phyloP scores from a whole-genome alignment of 2,797 vertebrate genomes.

The Mastacembelus armatus region DNA sequence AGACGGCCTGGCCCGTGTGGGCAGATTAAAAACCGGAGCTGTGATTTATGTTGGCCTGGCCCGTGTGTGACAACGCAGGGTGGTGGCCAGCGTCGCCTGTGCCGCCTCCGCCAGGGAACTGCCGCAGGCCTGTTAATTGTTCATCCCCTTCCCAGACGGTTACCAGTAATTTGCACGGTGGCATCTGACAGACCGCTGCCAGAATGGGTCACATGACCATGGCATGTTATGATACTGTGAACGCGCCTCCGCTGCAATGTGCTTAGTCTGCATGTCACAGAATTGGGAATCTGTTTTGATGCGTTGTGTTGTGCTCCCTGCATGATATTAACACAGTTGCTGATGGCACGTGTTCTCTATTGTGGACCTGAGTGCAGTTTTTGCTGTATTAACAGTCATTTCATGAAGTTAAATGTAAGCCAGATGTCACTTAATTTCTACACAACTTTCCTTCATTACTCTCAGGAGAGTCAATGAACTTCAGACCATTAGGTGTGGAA shows the following conservation, averaged over 20 bases:
- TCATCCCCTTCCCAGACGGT: slow-evolving; percentile 23
- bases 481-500: too few species aligned
- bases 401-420: not conserved
- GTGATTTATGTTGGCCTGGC: slow-evolving; percentile 49
- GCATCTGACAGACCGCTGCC: slow-evolving; percentile 26
- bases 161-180: slow-evolving; percentile 42
- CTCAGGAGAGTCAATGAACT: too few species aligned
- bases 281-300: not conserved
- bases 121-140: slow-evolving; percentile 44
- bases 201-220: slow-evolving; percentile 20
- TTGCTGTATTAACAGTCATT: not conserved
- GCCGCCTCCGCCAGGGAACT: slow-evolving; percentile 15
- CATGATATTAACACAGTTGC: not conserved
- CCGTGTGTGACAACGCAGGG: slow-evolving; percentile 29
- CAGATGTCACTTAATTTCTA: too few species aligned
- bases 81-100: slow-evolving; percentile 10
- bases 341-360: not conserved
- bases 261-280: not conserved
- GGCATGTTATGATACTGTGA: slow-evolving; percentile 27
- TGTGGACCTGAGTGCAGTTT: not conserved
- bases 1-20: not conserved
- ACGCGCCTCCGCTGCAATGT: slow-evolving; percentile 1
- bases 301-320: not conserved
- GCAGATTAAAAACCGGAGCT: not conserved
- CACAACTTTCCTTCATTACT: too few species aligned